Evolutionary conservation across 2,888 invertebrate genomes (phyloP).

Genomic region (Thera britannica): DNA sequence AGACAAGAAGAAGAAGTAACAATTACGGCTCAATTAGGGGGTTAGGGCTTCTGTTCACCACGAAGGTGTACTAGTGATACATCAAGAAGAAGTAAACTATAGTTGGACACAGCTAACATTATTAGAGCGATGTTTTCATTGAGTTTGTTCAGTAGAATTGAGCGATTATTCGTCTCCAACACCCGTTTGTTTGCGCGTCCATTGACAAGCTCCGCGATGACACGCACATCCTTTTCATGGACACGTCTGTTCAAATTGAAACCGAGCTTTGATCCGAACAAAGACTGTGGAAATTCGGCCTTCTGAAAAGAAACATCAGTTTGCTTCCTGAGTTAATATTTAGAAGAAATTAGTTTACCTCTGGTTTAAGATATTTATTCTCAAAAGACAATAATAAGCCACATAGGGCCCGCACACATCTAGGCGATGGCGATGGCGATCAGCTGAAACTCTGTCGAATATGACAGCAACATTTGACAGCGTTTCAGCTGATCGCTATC

Average conservation of each 20-base stretch:
- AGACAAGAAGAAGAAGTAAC: no score
- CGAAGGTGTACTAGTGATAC: no score
- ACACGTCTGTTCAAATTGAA: constrained; percentile 32
- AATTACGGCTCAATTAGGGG: no score
- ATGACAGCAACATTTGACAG: no score
- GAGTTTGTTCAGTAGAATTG: constrained; percentile 30
- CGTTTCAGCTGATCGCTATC: no score
- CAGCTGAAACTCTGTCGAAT: no score
- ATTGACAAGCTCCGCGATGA: constrained; percentile 52
- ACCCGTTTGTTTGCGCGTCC: constrained; percentile 46
- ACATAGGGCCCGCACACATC: no score
- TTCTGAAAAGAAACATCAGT: background rate
- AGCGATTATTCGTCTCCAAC: constrained; percentile 22
- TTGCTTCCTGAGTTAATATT: background rate
- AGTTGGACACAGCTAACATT: background rate
- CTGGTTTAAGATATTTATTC: background rate
- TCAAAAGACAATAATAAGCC: no score
- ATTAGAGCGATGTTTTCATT: constrained; percentile 19
- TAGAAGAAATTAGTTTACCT: background rate
- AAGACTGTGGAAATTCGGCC: constrained; percentile 2
- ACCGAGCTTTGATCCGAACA: constrained; percentile 10
- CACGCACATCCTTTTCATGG: constrained; percentile 62
- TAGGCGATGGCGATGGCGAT: no score
- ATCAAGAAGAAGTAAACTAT: background rate
- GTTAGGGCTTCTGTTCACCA: no score